A percentile compares a stretch with the other conserved stretches of the same genome.
Conservation (phyloP, 2,113 vertebrate genomes). For the Apistogramma diplotaenia region DNA sequence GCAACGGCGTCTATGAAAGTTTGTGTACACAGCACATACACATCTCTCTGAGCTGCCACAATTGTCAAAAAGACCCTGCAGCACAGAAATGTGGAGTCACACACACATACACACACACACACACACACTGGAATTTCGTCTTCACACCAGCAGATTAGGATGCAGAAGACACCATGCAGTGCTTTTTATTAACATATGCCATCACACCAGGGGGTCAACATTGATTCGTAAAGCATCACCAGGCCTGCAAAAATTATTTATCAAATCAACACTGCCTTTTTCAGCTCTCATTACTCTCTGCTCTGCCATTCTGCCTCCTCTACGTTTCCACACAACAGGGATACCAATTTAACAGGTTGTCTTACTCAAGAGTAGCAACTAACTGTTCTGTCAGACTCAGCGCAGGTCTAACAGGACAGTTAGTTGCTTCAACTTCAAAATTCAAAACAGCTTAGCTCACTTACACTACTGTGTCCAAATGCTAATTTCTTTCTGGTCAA, state of each 20-base stretch:
- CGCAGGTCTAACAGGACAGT: not conserved
- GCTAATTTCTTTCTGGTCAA: not conserved
- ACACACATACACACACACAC: not conserved
- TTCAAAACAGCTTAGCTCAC: not conserved
- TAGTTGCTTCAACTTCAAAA: not conserved
- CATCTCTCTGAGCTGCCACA: not conserved
- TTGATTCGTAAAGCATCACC: slow-evolving; percentile 55
- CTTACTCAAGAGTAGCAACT: not conserved
- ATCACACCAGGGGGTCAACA: slow-evolving; percentile 42
- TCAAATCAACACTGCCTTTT: slow-evolving; percentile 51
- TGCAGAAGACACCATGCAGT: slow-evolving; percentile 44
- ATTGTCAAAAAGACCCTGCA: slow-evolving; percentile 2
- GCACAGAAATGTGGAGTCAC: slow-evolving; percentile 1
- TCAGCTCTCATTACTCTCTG: slow-evolving; percentile 29
- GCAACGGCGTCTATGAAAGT: not conserved
- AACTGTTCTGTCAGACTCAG: slow-evolving; percentile 1
- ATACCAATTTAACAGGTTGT: slow-evolving; percentile 14
- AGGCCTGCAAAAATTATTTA: slow-evolving; percentile 51
- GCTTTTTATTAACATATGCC: slow-evolving; percentile 73
- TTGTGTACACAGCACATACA: not conserved
- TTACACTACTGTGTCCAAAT: not conserved
- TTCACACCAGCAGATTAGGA: slow-evolving; percentile 58
- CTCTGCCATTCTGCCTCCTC: slow-evolving; percentile 7
- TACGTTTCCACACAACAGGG: slow-evolving; percentile 11
- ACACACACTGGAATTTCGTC: slow-evolving; percentile 14